These are phyloP conservation scores for Synanthedon andrenaeformis DNA, from an alignment of 2,888 invertebrate genomes.

Conservation along the genomic window DNA sequence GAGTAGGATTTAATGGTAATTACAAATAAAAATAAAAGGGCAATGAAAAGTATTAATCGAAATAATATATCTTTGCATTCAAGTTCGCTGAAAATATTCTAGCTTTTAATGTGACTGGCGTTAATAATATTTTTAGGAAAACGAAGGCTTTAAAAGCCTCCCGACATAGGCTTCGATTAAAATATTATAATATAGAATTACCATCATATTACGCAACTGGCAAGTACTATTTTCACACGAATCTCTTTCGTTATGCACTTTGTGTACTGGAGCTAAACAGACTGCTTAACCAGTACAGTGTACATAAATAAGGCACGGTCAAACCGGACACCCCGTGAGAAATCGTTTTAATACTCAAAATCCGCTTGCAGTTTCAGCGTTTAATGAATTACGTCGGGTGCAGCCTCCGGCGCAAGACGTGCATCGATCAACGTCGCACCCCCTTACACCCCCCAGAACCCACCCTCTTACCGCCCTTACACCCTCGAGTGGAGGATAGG, in stretches of 20 bases:
- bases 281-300: slow-evolving; percentile 2
- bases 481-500: slow-evolving; percentile 32
- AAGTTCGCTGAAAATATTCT: no score
- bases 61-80: no score
- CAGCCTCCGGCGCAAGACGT: slow-evolving; percentile 74
- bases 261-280: background rate
- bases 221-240: background rate
- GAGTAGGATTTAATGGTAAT: no score
- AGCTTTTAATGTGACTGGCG: no score
- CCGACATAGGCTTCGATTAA: no score
- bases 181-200: no score
- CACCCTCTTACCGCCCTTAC: slow-evolving; percentile 7
- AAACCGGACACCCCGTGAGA: slow-evolving; percentile 63
- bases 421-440: slow-evolving; percentile 74
- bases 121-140: no score
- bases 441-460: slow-evolving; percentile 17
- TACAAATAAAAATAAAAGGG: no score
- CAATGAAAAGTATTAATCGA: no score
- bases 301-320: slow-evolving; percentile 44
- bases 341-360: slow-evolving; percentile 70
- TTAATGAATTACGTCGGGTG: slow-evolving; percentile 71
- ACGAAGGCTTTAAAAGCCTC: no score
- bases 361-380: slow-evolving; percentile 68
- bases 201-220: background rate
- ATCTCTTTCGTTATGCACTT: background rate